Evolutionary conservation across 2,113 vertebrate genomes (phyloP), one percentile per base, ranked within the genome.

Genomic region (Phainopepla nitens): DNA sequence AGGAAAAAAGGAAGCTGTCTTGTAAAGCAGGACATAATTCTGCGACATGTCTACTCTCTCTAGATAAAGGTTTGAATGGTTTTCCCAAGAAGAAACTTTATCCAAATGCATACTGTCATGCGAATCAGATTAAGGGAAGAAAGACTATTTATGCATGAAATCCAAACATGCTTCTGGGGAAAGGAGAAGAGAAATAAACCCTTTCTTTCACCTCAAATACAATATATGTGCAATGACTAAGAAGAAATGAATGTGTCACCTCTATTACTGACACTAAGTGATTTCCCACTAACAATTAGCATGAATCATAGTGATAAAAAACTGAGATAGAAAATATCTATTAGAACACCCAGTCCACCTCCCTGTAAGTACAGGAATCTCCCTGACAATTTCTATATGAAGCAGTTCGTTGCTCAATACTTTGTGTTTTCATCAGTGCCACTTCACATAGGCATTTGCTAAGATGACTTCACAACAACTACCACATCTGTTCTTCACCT

Each of bases 201-300:
- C 41, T 91, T 96, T 90, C 78, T 96, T 93, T 91, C 82, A 81
- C 78, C 84, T 91, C 75, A 75, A 87, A 94, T 42, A 72, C 76
- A 91, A 85, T 88, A 64, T 71, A 87, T 33, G 53, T 93, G 69
- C 83, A 64, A 44, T 51, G 79, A 90, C 77, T 95, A 83, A 87
- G 95, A 88, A 66, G 49, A 92, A 95, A 81, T 75, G n/a, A 73
- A 79, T 36, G 21, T 95, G 86, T 93, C 83, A 78, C 69, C 23
- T 93, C 78, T 83, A 57, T 95, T 91, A 82, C 58, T 96, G 93
- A 94, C 95, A 93, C 65, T 77, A 92, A 96, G 90, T 97, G 94
- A 96, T 97, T 97, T 96, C 87, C 91, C 61, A 90, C 89, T 87
- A 96, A 96, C 88, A 97, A 96, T 96, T 97, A 97, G 65, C 88